phyloP scores from a whole-genome alignment of 2,797 vertebrate species.

The Eremophila alpestris region DNA sequence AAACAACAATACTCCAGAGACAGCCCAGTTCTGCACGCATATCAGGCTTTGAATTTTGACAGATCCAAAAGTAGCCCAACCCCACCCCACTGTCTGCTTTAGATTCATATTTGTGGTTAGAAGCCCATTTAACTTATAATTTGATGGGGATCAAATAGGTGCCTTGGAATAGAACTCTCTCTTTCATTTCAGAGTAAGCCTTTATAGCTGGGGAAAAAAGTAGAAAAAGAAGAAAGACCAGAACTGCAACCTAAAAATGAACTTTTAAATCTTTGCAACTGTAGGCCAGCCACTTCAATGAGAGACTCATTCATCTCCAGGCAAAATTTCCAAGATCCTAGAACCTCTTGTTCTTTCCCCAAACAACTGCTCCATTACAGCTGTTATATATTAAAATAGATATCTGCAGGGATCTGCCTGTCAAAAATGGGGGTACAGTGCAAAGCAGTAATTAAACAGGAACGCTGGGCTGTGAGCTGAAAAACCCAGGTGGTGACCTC shows the following conservation, averaged over 20 bases:
- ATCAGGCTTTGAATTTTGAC: not conserved
- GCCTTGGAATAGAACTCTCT: not conserved
- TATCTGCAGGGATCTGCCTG: not conserved
- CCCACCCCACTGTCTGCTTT: not conserved
- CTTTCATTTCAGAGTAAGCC: not conserved
- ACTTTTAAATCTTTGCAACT: not conserved
- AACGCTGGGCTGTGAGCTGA: not conserved
- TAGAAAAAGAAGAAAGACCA: not conserved
- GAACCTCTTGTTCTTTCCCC: not conserved
- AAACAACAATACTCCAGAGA: not conserved
- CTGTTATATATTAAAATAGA: not conserved
- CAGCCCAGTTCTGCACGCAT: not conserved
- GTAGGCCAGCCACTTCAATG: not conserved
- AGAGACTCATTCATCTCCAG: not conserved
- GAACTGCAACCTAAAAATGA: not conserved
- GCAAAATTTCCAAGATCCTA: not conserved
- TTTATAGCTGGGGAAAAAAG: not conserved
- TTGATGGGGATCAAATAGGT: not conserved
- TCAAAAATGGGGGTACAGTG: not conserved
- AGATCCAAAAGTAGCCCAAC: not conserved
- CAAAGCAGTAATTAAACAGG: not conserved
- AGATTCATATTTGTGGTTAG: not conserved
- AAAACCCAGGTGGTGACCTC: rapidly evolving
- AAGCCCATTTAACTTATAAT: not conserved
- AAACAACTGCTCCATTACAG: not conserved